Base-by-base conservation (phyloP, 1,140 invertebrate genomes). In the Colletes gigas region DNA sequence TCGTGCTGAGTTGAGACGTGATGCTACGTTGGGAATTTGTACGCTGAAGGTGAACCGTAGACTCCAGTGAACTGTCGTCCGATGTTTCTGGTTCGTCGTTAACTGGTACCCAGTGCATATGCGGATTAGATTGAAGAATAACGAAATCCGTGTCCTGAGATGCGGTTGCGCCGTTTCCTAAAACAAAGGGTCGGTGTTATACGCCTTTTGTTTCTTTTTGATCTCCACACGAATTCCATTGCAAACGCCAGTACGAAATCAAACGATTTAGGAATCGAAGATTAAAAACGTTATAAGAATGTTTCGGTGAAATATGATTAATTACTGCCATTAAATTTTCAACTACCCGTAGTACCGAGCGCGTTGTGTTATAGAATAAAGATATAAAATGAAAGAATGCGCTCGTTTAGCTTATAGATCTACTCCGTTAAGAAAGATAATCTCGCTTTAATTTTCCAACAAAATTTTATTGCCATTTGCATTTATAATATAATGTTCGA, bases 71-170 rank as follows among this genome's bases (percentile, higher is more conserved):
- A 54, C 89, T 92, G 7, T 91, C 88, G 15, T 89, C 78, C 4
- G 88, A 89, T 8, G 87, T 90, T 7, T 83, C 85, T 0, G 78
- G 76, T 0, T 92, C 90, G 1, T 92, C 90, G 8, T 84, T 88
- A 0, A 92, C 89, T 17, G 94, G 94, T n/a, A 93, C 90, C 94
- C 94, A 95, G 57, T 94, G 92, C 39, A 92, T 88, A n/a, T 94
- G 83, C 12, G 94, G 94, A 41, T 93, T 94, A 5, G 94, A 89
- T 82, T 95, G 94, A 30, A 95, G 91, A 39, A 95, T 83, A n/a
- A 95, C 92, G 70, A 93, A 95, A 78, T 95, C 94, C n/a, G 94
- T 94, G 69, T 95, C 93, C 8, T 87, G 90, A 5, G 83, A 76
- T 19, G 89, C 81, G 30, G 70, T 47, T 19, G 83, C 41, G 7